Conservation (phyloP, 2,113 vertebrate genomes). For the Circaetus gallicus region DNA sequence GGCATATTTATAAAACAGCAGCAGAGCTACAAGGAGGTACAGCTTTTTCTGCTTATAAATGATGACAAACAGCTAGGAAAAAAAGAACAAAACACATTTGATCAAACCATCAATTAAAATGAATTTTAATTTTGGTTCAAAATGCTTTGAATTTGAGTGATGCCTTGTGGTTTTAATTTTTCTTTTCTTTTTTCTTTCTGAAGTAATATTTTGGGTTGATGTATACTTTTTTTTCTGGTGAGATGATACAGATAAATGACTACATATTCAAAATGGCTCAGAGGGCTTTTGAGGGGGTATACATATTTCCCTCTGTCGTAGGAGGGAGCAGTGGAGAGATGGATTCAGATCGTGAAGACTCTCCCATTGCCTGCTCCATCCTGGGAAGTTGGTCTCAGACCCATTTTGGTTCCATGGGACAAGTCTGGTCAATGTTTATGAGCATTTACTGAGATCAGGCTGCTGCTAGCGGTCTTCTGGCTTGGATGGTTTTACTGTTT, state of each 20-base stretch:
- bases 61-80: background rate
- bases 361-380: background rate
- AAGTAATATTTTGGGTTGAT: background rate
- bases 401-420: background rate
- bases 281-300: background rate
- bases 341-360: background rate
- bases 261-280: background rate
- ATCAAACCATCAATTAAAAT: background rate
- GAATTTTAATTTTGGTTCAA: background rate
- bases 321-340: background rate
- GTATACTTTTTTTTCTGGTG: background rate
- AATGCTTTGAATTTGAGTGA: background rate
- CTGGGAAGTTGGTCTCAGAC: background rate
- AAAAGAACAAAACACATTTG: background rate
- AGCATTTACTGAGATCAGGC: background rate
- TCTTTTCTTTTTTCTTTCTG: background rate
- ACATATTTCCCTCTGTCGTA: background rate
- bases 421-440: background rate
- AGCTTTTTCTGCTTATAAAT: background rate
- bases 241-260: background rate
- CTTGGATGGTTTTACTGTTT: background rate
- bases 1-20: background rate
- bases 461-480: background rate
- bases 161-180: background rate
- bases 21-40: background rate